Percentiles rank a stretch among this genome's conserved stretches.
phyloP scores from a whole-genome alignment of 2,797 vertebrate species.

The Mustela erminea region DNA sequence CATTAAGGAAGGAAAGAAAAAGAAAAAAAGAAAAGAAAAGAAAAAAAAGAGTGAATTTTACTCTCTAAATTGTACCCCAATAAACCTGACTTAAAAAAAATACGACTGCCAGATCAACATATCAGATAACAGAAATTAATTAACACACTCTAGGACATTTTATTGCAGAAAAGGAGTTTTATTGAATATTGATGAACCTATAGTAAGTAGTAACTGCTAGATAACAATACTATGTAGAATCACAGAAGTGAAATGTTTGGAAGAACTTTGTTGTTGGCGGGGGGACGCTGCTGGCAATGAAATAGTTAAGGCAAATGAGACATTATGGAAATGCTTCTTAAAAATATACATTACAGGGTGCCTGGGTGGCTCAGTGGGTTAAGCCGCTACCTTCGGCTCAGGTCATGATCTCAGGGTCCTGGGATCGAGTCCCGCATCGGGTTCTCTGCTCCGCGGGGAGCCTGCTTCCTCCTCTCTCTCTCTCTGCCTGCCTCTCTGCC shows the following conservation, averaged over 20 bases:
- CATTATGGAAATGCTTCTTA: slow-evolving; percentile 9
- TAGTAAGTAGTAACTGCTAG: background rate
- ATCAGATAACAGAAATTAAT: background rate
- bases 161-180: background rate
- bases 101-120: background rate
- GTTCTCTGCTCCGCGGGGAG: no score
- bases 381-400: no score
- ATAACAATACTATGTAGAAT: background rate
- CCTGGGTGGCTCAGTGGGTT: no score
- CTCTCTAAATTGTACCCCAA: background rate
- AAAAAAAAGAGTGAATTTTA: background rate
- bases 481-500: no score
- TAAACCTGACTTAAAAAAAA: background rate
- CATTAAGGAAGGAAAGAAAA: background rate
- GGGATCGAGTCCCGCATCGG: no score
- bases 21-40: no score
- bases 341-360: slow-evolving; percentile 1
- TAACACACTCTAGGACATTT: background rate
- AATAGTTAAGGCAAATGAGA: slow-evolving; percentile 11
- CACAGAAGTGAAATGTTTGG: background rate
- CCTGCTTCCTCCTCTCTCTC: no score
- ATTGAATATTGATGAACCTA: background rate
- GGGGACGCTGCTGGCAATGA: background rate
- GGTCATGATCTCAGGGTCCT: no score
- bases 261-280: slow-evolving; percentile 8